Percentiles rank a stretch among this genome's conserved stretches.
Conservation (phyloP, 2,888 invertebrate genomes). For the Acrobasis consociella region DNA sequence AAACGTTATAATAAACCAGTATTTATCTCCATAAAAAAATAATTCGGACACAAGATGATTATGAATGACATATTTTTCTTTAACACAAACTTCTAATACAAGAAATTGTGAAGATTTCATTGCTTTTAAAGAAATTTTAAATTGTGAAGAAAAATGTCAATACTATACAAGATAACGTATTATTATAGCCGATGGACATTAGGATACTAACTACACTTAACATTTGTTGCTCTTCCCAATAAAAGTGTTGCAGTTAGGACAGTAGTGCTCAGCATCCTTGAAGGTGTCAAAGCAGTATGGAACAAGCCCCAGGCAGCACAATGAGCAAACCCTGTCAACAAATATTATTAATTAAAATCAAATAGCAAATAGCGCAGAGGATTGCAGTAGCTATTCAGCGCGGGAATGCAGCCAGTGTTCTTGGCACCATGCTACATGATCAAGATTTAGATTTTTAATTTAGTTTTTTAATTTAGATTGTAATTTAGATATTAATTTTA, state of each 20-base stretch:
- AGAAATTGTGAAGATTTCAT: background rate
- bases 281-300: conserved; percentile 79
- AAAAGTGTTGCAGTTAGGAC: conserved; percentile 76
- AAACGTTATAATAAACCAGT: too few relatives aligned
- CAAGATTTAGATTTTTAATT: too few relatives aligned
- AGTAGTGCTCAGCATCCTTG: conserved; percentile 78
- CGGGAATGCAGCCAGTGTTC: too few relatives aligned
- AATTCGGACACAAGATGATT: background rate
- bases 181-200: conserved; percentile 1
- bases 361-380: too few relatives aligned
- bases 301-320: conserved; percentile 74
- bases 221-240: conserved; percentile 76
- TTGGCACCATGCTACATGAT: too few relatives aligned
- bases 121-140: background rate
- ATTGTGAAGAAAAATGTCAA: background rate
- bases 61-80: background rate
- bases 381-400: too few relatives aligned
- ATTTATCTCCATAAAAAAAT: too few relatives aligned
- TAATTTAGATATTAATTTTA: too few relatives aligned
- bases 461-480: too few relatives aligned
- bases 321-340: conserved; percentile 70
- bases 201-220: conserved; percentile 39
- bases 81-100: conserved; percentile 1
- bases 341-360: conserved; percentile 16
- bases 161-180: background rate